These are phyloP conservation scores for Caenorhabditis auriculariae DNA, from an alignment of 2,888 invertebrate species.

Conservation along the genomic window DNA sequence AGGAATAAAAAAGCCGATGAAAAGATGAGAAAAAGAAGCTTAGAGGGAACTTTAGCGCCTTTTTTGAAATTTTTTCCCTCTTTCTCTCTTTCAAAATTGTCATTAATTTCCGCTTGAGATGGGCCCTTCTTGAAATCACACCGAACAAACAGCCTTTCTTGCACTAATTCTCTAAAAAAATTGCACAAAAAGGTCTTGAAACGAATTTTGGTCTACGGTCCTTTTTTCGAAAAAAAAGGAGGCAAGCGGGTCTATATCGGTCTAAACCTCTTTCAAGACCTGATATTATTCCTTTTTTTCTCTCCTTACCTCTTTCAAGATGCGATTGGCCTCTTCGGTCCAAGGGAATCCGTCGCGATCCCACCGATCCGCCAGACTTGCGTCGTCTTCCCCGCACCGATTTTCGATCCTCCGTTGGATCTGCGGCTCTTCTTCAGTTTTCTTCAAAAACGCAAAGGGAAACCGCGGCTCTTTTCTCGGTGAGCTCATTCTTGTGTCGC, in stretches of 20 bases:
- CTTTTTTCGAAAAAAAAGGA: background rate
- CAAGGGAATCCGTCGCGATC: conserved; percentile 71
- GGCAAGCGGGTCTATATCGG: background rate
- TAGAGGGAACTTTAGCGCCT: too few species aligned
- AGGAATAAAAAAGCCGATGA: too few species aligned
- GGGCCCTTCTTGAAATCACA: too few species aligned
- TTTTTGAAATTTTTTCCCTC: too few species aligned
- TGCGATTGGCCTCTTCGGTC: conserved; percentile 72
- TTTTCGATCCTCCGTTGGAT: conserved; percentile 19
- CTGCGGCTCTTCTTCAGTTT: conserved; percentile 7
- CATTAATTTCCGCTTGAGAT: too few species aligned
- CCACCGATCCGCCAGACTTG: conserved; percentile 31
- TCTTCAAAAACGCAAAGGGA: background rate
- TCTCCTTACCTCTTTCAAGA: conserved; percentile 63
- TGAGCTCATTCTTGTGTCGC: conserved; percentile 17
- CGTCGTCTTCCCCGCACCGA: conserved; percentile 8
- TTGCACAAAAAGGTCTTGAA: background rate
- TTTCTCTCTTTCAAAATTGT: too few species aligned
- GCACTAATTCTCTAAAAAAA: background rate
- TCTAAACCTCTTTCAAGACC: conserved; percentile 16
- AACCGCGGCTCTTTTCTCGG: conserved; percentile 34
- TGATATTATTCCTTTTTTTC: background rate
- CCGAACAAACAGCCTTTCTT: too few species aligned
- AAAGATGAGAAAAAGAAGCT: too few species aligned
- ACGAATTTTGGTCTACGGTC: background rate